A percentile compares a stretch with the other conserved stretches of the same genome.
Evolutionary conservation across 1,140 invertebrate species (phyloP).

Genomic region (Saccostrea cuccullata): DNA sequence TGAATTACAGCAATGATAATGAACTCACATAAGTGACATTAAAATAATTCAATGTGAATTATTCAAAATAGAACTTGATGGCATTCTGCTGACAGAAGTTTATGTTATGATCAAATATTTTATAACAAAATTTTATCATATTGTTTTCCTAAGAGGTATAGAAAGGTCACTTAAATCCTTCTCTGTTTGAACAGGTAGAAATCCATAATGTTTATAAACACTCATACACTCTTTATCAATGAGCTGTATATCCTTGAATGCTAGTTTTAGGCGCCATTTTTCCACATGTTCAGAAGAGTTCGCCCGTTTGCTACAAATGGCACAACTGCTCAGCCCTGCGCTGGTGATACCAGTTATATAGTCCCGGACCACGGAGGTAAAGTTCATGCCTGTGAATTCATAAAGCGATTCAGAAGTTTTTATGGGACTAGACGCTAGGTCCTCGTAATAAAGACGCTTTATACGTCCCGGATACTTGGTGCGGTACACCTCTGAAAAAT

Average conservation of each 20-base stretch:
- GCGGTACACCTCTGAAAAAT: not conserved
- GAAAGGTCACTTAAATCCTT: not conserved
- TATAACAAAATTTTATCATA: no score
- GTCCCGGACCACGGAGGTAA: not conserved
- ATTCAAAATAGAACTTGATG: no score
- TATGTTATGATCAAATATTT: no score
- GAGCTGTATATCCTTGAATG: not conserved
- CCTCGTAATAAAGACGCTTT: not conserved
- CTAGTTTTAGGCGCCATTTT: constrained; percentile 3
- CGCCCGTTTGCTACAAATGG: constrained; percentile 4
- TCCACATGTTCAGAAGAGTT: not conserved
- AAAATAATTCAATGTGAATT: no score
- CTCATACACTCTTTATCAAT: not conserved
- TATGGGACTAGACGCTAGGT: not conserved
- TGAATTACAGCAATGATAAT: no score
- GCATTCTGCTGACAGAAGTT: no score
- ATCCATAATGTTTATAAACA: not conserved
- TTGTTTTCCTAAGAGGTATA: not conserved
- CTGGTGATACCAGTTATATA: not conserved
- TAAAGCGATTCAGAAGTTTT: constrained; percentile 5
- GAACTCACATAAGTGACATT: no score
- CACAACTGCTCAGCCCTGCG: not conserved
- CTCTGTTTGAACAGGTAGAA: not conserved
- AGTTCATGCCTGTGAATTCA: constrained; percentile 15
- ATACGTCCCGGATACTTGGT: constrained; percentile 9